Percentiles rank a stretch among this genome's conserved stretches.
Conservation (phyloP, 2,888 invertebrate species). For the Acleris emargana region DNA sequence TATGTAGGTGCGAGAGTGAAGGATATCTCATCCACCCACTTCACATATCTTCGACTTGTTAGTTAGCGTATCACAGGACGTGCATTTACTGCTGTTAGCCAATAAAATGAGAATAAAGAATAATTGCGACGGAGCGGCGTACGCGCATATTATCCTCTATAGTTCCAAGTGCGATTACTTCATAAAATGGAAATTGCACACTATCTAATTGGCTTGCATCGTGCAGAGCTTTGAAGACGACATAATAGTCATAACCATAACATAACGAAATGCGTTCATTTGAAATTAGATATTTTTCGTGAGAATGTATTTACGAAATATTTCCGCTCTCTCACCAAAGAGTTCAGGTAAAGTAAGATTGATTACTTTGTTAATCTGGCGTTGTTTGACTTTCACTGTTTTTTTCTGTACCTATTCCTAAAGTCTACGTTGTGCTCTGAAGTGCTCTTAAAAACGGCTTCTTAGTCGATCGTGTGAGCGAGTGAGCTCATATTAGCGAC, state of each 20-base stretch:
- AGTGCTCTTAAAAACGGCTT: too few relatives aligned
- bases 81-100: slow-evolving; percentile 2
- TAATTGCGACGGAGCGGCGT: slow-evolving; percentile 5
- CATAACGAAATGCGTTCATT: too few relatives aligned
- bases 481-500: too few relatives aligned
- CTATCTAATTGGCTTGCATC: background rate
- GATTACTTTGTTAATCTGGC: too few relatives aligned
- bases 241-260: background rate
- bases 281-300: too few relatives aligned
- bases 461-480: too few relatives aligned
- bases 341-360: background rate
- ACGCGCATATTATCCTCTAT: slow-evolving; percentile 1
- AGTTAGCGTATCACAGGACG: slow-evolving; percentile 5
- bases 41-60: background rate
- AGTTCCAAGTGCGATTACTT: background rate
- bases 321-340: background rate
- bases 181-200: background rate
- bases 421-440: too few relatives aligned
- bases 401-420: too few relatives aligned
- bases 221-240: too few relatives aligned
- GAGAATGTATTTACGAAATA: background rate
- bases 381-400: too few relatives aligned
- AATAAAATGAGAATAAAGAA: slow-evolving; percentile 23
- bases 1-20: too few relatives aligned
- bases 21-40: too few relatives aligned